Evolutionary conservation across 2,888 invertebrate genomes (phyloP), one percentile per base, ranked within the genome.

Genomic region (Hyposoter didymator): DNA sequence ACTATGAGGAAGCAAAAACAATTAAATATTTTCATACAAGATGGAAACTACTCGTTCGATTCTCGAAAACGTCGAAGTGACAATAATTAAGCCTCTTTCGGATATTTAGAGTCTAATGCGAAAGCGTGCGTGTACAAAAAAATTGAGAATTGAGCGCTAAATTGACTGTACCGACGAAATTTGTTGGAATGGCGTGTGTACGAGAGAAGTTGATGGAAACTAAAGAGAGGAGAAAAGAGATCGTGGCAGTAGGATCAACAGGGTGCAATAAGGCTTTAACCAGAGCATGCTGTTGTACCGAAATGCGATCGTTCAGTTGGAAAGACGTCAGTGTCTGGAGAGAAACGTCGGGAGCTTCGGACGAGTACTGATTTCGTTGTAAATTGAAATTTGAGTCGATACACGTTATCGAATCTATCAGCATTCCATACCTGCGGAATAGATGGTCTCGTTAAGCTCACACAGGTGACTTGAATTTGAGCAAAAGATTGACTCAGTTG

Each of bases 401-500:
- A 47, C 17, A 47, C 17, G n/a, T 45, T 28, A 62, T 62, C 45
- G 45, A 14, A 75, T 75, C 49, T 75, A 75, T 55, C 59, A 28
- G 12, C 62, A 22, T 45, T 45, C n/a, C 17, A 14, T 19, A 64
- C n/a, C 22, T 17, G 19, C 47, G 39, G n/a, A 28, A 2, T 78
- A 47, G 69, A 45, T 14, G 17, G 22, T 45, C 28, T 49, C 52
- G 55, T 59, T 45, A 52, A 72, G 72, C 49, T 64, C 12, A 72
- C 62, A 52, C 79, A 79, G 79, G 72, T 72, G 79, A 78, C 28
- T 70, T 28, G 17, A 62, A 32, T 47, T 62, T 39, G 72, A 64
- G n/a, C 43, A 0, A 14, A 72, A 52, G 28, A 80, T 80, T 80
- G 39, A 80, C 66, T 73, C 80, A 80, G 66, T 66, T 80, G 80